These are phyloP conservation scores for Micrasema minimum DNA, from an alignment of 1,140 invertebrate species.

Conservation along the genomic window DNA sequence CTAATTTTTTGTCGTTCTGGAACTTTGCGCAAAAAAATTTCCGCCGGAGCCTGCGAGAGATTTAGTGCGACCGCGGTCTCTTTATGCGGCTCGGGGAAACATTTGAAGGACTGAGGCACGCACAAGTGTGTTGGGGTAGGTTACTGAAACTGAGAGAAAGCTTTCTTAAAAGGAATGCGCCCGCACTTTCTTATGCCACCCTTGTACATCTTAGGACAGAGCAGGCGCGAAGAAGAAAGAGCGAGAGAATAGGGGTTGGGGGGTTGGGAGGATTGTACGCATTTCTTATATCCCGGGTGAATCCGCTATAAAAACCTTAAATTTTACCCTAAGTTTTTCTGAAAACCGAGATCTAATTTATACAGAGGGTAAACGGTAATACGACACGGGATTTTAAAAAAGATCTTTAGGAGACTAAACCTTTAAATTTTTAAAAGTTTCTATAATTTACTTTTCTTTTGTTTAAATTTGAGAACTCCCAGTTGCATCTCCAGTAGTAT, in stretches of 20 bases:
- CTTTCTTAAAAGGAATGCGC: conserved; percentile 54
- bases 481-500: too few relatives aligned
- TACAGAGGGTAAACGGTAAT: too few relatives aligned
- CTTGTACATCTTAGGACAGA: background rate
- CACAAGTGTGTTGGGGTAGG: conserved; percentile 50
- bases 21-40: conserved; percentile 11
- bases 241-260: background rate
- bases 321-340: background rate
- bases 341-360: too few relatives aligned
- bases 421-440: too few relatives aligned
- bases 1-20: conserved; percentile 14
- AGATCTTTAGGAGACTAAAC: too few relatives aligned
- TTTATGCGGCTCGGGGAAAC: conserved; percentile 41
- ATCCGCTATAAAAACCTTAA: background rate
- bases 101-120: conserved; percentile 41
- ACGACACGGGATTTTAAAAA: too few relatives aligned
- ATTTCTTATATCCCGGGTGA: conserved; percentile 49
- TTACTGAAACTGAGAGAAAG: conserved; percentile 51
- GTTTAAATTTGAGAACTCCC: too few relatives aligned
- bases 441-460: too few relatives aligned
- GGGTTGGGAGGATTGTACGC: conserved; percentile 7
- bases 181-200: conserved; percentile 63
- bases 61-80: conserved; percentile 35
- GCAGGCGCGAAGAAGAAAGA: conserved; percentile 13
- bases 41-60: conserved; percentile 36